Conservation (phyloP, 1,140 invertebrate genomes). For the Drosophila simulans region DNA sequence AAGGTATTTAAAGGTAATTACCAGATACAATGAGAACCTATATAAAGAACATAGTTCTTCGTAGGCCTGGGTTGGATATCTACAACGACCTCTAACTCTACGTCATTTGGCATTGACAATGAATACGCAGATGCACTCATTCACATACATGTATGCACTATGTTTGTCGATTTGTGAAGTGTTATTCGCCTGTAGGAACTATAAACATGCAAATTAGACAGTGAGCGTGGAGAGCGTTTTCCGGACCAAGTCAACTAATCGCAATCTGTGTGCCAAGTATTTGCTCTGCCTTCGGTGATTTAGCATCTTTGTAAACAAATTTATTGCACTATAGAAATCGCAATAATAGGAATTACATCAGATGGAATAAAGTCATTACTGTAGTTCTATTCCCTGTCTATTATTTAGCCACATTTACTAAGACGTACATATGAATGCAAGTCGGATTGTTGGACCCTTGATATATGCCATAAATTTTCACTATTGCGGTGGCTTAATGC, state of each 20-base stretch:
- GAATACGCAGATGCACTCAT: background rate
- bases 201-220: too few relatives aligned
- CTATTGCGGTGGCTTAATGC: slow-evolving; percentile 14
- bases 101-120: background rate
- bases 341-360: slow-evolving; percentile 66
- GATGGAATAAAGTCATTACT: slow-evolving; percentile 30
- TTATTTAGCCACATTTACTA: background rate
- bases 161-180: background rate
- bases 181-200: too few relatives aligned
- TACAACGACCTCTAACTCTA: background rate
- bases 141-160: background rate
- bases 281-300: slow-evolving; percentile 12
- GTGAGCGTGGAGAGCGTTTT: background rate
- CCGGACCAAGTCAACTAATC: background rate
- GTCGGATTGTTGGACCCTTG: slow-evolving; percentile 4
- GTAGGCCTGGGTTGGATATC: too few relatives aligned
- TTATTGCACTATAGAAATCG: slow-evolving; percentile 15
- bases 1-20: too few relatives aligned
- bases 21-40: too few relatives aligned
- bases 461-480: slow-evolving; percentile 41
- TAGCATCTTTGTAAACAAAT: slow-evolving; percentile 57
- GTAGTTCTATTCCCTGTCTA: background rate
- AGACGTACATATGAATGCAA: slow-evolving; percentile 13
- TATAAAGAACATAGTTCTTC: too few relatives aligned
- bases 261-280: slow-evolving; percentile 16